These are phyloP conservation scores for Tethya wilhelma DNA, from an alignment of 37 sponge, comb jelly and placozoan species.

Conservation along the genomic window DNA sequence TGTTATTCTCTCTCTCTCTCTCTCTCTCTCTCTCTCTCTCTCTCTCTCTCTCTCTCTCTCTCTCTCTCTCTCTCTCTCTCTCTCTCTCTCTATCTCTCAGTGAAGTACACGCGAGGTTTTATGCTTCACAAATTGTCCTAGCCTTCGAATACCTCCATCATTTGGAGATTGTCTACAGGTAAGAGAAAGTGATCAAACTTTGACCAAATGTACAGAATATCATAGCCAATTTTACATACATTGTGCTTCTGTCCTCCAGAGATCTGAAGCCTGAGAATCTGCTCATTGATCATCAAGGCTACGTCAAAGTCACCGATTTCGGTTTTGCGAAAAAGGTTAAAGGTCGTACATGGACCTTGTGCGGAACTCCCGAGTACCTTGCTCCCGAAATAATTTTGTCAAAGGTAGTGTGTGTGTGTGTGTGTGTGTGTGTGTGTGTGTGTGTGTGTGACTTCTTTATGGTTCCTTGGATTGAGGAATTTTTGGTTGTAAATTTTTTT, in stretches of 20 bases:
- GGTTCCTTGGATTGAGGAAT: too few relatives aligned
- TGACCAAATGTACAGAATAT: too few relatives aligned
- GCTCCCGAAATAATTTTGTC: constrained; percentile 94
- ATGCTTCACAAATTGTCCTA: constrained; percentile 96
- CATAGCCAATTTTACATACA: too few relatives aligned
- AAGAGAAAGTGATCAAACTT: background rate
- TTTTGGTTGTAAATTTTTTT: too few relatives aligned
- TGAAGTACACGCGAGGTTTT: constrained; percentile 87
- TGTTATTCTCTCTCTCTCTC: constrained; percentile 31
- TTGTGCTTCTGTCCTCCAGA: too few relatives aligned
- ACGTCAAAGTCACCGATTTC: constrained; percentile 98
- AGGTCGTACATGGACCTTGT: constrained; percentile 98
- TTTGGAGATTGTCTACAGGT: constrained; percentile 98
- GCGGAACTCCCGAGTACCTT: constrained; percentile 99
- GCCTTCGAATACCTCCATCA: constrained; percentile 98
- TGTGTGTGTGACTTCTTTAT: too few relatives aligned
- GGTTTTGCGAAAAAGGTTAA: constrained; percentile 98
- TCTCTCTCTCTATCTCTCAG: constrained; percentile 11
- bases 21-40: constrained; percentile 43
- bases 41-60: constrained; percentile 42
- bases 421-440: constrained; percentile 6
- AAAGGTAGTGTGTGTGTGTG: constrained; percentile 28
- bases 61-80: constrained; percentile 25
- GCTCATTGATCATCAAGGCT: constrained; percentile 92
- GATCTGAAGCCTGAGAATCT: constrained; percentile 99